Percentiles rank a stretch among this genome's conserved stretches.
These are phyloP conservation scores for Caenorhabditis remanei DNA, from an alignment of 1,140 invertebrate genomes.

Conservation along the genomic window DNA sequence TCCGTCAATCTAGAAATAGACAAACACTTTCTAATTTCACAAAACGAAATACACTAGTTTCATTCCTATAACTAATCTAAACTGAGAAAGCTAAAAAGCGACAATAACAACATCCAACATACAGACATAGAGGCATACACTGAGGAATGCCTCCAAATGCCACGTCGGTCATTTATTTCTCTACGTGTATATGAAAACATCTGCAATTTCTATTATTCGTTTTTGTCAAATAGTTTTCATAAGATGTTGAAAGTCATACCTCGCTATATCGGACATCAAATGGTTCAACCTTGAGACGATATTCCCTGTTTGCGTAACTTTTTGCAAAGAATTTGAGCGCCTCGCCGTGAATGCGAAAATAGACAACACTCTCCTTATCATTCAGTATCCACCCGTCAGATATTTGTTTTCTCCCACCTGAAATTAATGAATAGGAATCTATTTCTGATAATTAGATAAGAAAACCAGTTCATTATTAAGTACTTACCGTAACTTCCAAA, in stretches of 20 bases:
- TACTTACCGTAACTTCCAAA: slow-evolving; percentile 54
- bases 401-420: slow-evolving; percentile 63
- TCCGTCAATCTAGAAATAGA: slow-evolving; percentile 32
- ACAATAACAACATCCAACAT: slow-evolving; percentile 36
- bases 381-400: slow-evolving; percentile 65
- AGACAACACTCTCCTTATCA: slow-evolving; percentile 60
- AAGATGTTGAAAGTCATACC: slow-evolving; percentile 10
- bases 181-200: slow-evolving; percentile 11
- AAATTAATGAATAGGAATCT: background rate
- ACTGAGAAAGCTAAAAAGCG: background rate
- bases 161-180: slow-evolving; percentile 11
- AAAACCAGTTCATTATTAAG: background rate
- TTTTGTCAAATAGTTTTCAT: background rate
- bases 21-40: background rate
- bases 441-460: background rate
- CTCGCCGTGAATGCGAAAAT: slow-evolving; percentile 64
- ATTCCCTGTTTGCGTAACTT: background rate
- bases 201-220: background rate
- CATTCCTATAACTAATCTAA: background rate
- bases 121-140: slow-evolving; percentile 56
- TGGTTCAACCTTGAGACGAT: slow-evolving; percentile 59
- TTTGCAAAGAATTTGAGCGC: slow-evolving; percentile 67
- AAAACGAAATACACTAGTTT: background rate
- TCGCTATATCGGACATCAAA: slow-evolving; percentile 65
- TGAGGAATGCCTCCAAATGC: slow-evolving; percentile 53